These are phyloP conservation scores for Antheraea assamensis DNA, from an alignment of 2,888 invertebrate species.

Conservation along the genomic window DNA sequence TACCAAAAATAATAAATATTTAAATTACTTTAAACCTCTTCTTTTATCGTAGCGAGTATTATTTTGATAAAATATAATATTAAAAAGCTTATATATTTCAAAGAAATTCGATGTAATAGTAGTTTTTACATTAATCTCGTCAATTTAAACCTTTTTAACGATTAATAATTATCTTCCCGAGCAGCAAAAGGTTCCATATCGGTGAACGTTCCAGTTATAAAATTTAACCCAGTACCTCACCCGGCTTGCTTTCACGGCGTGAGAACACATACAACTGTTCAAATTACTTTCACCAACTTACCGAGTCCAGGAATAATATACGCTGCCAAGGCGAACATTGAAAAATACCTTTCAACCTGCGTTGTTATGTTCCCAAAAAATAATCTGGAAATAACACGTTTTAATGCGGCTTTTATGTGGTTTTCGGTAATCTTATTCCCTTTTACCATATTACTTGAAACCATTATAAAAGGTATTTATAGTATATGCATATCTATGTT, in stretches of 20 bases:
- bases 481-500: too few species aligned
- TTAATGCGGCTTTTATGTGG: conserved; percentile 11
- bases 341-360: conserved; percentile 59
- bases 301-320: conserved; percentile 54
- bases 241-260: conserved; percentile 46
- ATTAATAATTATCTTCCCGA: conserved; percentile 10
- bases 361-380: conserved; percentile 36
- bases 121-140: neutral
- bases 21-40: neutral
- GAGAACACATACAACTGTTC: conserved; percentile 69
- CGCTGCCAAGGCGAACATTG: conserved; percentile 35
- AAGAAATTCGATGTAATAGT: neutral
- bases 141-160: neutral
- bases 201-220: conserved; percentile 43
- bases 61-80: neutral
- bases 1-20: neutral
- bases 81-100: neutral
- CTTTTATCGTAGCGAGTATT: neutral
- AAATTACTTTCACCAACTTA: conserved; percentile 62
- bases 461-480: neutral
- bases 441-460: neutral
- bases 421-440: conserved; percentile 18
- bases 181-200: conserved; percentile 20
- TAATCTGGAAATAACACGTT: conserved; percentile 43
- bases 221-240: conserved; percentile 43